Conservation (phyloP, 2,888 invertebrate species). For the Euplagia quadripunctaria region DNA sequence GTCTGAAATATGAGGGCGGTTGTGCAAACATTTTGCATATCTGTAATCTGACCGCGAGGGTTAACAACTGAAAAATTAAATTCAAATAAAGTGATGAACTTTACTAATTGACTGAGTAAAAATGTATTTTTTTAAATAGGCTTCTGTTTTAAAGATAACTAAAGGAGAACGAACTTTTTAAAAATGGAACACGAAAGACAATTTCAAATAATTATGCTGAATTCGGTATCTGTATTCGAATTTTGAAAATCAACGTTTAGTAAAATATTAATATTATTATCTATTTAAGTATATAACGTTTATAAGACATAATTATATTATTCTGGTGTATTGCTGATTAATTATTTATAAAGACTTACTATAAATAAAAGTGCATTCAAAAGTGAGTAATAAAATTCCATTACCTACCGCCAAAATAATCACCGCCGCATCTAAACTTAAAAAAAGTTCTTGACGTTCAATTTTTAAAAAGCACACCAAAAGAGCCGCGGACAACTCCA, state of each 20-base stretch:
- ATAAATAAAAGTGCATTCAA: neutral
- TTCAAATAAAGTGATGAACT: neutral
- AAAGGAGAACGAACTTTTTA: neutral
- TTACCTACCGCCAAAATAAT: conserved; percentile 46
- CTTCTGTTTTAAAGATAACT: neutral
- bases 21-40: conserved; percentile 58
- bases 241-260: neutral
- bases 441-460: conserved; percentile 33
- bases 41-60: conserved; percentile 43
- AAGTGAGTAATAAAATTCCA: conserved; percentile 34
- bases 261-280: too few species aligned
- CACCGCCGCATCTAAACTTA: conserved; percentile 38
- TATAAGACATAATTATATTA: neutral
- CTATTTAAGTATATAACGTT: neutral
- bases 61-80: conserved; percentile 41
- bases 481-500: conserved; percentile 57
- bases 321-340: neutral
- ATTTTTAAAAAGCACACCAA: conserved; percentile 52
- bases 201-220: neutral
- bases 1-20: conserved; percentile 48
- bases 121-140: neutral
- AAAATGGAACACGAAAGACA: neutral
- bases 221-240: neutral
- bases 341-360: neutral
- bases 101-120: neutral